Evolutionary conservation across 2,888 invertebrate genomes (phyloP).

Genomic region (Crematogaster levior): DNA sequence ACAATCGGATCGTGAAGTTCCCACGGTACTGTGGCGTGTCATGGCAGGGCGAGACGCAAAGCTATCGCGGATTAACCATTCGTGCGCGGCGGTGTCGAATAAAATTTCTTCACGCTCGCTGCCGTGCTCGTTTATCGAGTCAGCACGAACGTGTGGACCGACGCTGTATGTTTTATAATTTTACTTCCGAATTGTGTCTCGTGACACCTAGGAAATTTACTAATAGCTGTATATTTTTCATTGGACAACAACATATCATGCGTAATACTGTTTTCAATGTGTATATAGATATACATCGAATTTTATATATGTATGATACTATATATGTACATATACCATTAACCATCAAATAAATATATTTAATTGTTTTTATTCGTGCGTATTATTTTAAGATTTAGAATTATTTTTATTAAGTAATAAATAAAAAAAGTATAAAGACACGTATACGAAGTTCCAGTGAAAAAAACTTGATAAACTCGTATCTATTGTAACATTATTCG

Average conservation of each 20-base stretch:
- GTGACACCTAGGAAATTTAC: not conserved
- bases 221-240: not conserved
- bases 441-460: not conserved
- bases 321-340: not conserved
- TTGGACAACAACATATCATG: not conserved
- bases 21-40: conserved; percentile 30
- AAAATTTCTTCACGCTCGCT: conserved; percentile 44
- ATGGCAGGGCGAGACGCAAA: conserved; percentile 34
- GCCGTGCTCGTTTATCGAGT: conserved; percentile 24
- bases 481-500: not conserved
- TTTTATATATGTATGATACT: too few species aligned
- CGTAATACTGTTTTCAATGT: not conserved
- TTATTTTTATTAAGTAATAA: conserved; percentile 1
- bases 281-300: not conserved
- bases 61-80: conserved; percentile 46
- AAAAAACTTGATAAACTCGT: not conserved
- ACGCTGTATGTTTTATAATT: not conserved
- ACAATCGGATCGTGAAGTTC: conserved; percentile 50
- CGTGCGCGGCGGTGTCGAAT: conserved; percentile 33
- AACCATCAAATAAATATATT: not conserved
- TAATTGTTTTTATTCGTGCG: not conserved
- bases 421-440: not conserved
- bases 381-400: not conserved
- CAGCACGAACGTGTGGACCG: not conserved
- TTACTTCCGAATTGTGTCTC: not conserved